A percentile compares a stretch with the other conserved stretches of the same genome.
phyloP scores from a whole-genome alignment of 2,888 invertebrate species.

The Gastracanthus pulcherrimus region DNA sequence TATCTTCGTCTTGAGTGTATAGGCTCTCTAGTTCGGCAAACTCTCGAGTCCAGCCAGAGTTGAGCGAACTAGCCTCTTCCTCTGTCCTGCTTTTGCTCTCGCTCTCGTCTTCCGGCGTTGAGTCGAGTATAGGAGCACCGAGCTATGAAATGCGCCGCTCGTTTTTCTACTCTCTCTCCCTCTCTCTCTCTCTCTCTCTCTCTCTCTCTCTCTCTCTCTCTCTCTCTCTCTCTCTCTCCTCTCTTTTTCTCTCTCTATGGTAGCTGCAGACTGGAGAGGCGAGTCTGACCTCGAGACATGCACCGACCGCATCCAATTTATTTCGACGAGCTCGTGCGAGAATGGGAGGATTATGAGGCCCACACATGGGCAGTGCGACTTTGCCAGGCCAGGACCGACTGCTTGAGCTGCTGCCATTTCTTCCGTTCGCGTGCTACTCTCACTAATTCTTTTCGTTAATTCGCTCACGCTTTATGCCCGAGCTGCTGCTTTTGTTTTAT shows the following conservation, averaged over 20 bases:
- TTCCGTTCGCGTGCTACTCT: background rate
- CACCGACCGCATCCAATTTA: slow-evolving; percentile 65
- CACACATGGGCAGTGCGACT: no score
- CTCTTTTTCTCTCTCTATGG: no score
- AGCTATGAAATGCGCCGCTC: slow-evolving; percentile 54
- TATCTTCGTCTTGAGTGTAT: background rate
- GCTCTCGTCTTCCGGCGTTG: slow-evolving; percentile 16
- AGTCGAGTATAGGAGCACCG: slow-evolving; percentile 33
- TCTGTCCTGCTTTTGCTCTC: background rate
- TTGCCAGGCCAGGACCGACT: background rate
- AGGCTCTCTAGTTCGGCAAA: slow-evolving; percentile 11
- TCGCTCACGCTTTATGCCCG: background rate
- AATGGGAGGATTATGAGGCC: slow-evolving; percentile 37
- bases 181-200: slow-evolving; percentile 7
- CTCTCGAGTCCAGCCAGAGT: background rate
- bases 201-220: slow-evolving; percentile 60
- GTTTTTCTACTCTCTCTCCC: slow-evolving; percentile 59
- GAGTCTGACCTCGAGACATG: slow-evolving; percentile 65
- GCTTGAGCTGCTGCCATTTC: background rate
- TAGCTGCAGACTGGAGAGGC: slow-evolving; percentile 8
- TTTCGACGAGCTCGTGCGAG: slow-evolving; percentile 56
- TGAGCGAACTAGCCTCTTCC: background rate
- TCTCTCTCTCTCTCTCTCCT: background rate
- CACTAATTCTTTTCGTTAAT: slow-evolving; percentile 13
- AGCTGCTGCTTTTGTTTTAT: background rate